Conservation (phyloP, 2,888 invertebrate genomes). For the Sepiola atlantica region DNA sequence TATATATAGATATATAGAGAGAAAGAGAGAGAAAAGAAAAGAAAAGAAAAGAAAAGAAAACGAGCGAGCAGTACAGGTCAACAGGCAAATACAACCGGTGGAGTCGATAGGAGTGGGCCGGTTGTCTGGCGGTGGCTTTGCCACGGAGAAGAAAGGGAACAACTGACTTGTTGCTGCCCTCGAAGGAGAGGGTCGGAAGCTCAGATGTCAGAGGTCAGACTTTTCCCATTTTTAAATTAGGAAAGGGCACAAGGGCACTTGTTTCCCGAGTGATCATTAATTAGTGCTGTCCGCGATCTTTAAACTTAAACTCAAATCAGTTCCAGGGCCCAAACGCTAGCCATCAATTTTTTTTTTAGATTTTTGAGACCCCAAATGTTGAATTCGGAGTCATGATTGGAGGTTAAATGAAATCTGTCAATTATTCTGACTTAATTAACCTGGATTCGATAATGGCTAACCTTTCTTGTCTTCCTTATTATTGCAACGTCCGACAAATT, state of each 20-base stretch:
- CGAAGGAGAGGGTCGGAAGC: not conserved
- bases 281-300: not conserved
- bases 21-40: too few relatives aligned
- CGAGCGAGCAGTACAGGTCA: too few relatives aligned
- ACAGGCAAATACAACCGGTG: too few relatives aligned
- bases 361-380: not conserved
- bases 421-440: conserved; percentile 20
- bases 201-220: not conserved
- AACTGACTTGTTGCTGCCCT: not conserved
- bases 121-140: too few relatives aligned
- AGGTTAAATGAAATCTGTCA: not conserved
- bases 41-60: too few relatives aligned
- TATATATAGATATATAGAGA: too few relatives aligned
- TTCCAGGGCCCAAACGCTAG: too few relatives aligned
- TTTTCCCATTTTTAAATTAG: conserved; percentile 3
- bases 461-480: not conserved
- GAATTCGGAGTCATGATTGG: not conserved
- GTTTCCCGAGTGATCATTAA: not conserved
- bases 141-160: not conserved
- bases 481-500: not conserved
- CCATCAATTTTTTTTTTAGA: too few relatives aligned
- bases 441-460: not conserved
- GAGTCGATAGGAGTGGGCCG: too few relatives aligned
- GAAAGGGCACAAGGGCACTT: conserved; percentile 2
- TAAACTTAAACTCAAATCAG: not conserved